Percentiles rank a stretch among this genome's conserved stretches.
Evolutionary conservation across 2,113 vertebrate species (phyloP).

Genomic region (Urocitellus parryii): DNA sequence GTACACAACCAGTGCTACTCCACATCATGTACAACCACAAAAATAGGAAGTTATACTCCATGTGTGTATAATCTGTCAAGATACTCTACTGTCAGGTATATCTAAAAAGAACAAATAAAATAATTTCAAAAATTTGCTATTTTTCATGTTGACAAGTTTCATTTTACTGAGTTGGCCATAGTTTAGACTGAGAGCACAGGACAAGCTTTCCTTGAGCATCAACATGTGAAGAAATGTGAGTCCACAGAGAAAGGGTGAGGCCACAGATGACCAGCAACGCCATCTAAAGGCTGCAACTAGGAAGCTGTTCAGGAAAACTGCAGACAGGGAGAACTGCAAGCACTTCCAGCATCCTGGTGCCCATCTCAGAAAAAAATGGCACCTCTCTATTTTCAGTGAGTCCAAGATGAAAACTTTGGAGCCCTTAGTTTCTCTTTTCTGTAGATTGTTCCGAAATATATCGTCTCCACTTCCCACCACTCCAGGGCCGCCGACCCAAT

Average conservation of each 20-base stretch:
- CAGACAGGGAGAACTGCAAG: not conserved
- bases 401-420: not conserved
- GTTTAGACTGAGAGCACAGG: not conserved
- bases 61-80: no score
- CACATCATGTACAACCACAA: no score
- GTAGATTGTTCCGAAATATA: not conserved
- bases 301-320: not conserved
- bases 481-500: not conserved
- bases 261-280: not conserved
- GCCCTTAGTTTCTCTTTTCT: not conserved
- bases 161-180: not conserved
- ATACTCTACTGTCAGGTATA: no score
- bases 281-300: not conserved
- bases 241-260: not conserved
- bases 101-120: no score
- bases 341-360: not conserved
- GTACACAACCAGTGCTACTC: no score
- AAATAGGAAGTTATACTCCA: no score
- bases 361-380: slow-evolving; percentile 25
- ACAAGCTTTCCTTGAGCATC: not conserved
- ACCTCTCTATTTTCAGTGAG: not conserved
- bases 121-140: not conserved
- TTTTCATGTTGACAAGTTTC: not conserved
- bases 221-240: not conserved
- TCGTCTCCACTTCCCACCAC: not conserved